Evolutionary conservation across 2,888 invertebrate genomes (phyloP), one percentile per base, ranked within the genome.

Genomic region (Nomada fabriciana): DNA sequence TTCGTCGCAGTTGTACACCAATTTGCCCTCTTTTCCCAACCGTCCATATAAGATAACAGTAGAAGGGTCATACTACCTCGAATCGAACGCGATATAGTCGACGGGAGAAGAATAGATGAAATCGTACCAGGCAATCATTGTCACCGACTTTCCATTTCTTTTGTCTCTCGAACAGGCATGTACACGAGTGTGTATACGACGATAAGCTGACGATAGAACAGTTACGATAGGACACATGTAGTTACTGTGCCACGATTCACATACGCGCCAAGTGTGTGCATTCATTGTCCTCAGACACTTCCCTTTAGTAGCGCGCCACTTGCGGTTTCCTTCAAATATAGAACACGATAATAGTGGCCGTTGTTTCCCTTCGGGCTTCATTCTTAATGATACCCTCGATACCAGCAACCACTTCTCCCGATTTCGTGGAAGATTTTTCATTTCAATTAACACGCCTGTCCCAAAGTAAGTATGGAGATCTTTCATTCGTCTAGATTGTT

Each of bases 271-370:
- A 29, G 18, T 20, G 42, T 68, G 13, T 59, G 64, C 47, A 59
- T 53, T 13, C 25, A 50, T 64, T 69, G 75, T 76, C 70, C 79
- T 83, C 36, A 72, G 18, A 43, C 64, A 47, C 61, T 83, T 76
- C 65, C 77, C 23, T 70, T 67, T 36, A 11, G 18, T 29, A 59
- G 63, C 55, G 42, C 75, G 83, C 83, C 65, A 50, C 29, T 79
- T 86, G 85, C 18, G 87, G 87, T 83, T 81, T 83, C 55, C 10
- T 77, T 59, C 50, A 61, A 77, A 82, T 74, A 67, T 50, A 57
- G 69, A 63, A 57, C 75, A 59, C 65, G 81, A 80, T 86, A 84
- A 81, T 47, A 15, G 63, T 77, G 72, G 73, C 83, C 77, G 64
- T 79, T 61, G 59, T 63, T 82, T 52, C 67, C 59, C 13, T 23